Evolutionary conservation across 2,888 invertebrate species (phyloP), one percentile per base, ranked within the genome.

Genomic region (Carabus problematicus): DNA sequence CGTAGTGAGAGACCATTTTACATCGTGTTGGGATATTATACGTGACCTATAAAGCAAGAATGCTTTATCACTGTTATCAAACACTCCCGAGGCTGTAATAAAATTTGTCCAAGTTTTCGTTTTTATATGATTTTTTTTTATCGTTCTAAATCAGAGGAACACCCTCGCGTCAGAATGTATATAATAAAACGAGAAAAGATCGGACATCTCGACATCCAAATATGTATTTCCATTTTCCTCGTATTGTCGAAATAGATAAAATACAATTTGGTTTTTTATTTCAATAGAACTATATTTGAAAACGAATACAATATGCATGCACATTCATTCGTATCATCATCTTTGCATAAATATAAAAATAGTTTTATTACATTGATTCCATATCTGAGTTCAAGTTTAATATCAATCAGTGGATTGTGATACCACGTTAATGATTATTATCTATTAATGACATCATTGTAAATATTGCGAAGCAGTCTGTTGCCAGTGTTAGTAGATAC

Each of bases 51-150:
- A 66, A 66, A 66, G 45, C 41, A 12, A 41, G 41, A 40, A 63
- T 54, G 54, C 63, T 56, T 45, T 64, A 64, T 64, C 56, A 52
- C 52, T 52, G 60, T 60, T 60, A 60, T 67, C 67, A 60, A 14
- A 40, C 19, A 8, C 41, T 54, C 67, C 54, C 67, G 41, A 19
- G 58, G 54, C 12, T 19, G 19, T 52, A 67, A 67, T 67, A 67
- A 67, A 67, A 67, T 67, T 67, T 67, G 67, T 67, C 54, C 67
- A 67, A 67, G 52, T 67, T 67, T 52, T 42, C 60, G 67, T 67
- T 67, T 67, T 67, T 67, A 67, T 60, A 67, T 54, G 67, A 67
- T 67, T 67, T 67, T 67, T 67, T 67, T 67, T 67, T 67, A 60
- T 60, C 54, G 60, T 39, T 52, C 39, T 67, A 67, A 67, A 67